Base-by-base conservation (phyloP, 2,888 invertebrate species). In the Pilophorus perplexus region DNA sequence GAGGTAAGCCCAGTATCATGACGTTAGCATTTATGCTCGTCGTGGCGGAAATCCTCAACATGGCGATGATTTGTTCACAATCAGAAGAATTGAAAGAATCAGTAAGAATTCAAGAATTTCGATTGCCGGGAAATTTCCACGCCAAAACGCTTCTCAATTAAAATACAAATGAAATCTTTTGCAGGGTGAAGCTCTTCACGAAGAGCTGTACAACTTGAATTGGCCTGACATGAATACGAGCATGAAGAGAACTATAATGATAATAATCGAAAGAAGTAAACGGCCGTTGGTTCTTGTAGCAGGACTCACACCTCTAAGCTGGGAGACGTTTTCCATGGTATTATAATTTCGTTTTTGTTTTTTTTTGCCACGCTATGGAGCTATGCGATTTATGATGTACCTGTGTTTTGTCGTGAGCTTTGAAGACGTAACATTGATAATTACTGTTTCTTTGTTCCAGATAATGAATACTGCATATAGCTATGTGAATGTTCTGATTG, bases 141-240 rank as follows among this genome's bases (percentile, higher is more conserved):
- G n/a, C n/a, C n/a, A n/a, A n/a, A n/a, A n/a, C n/a, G n/a, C n/a
- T n/a, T n/a, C n/a, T n/a, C n/a, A n/a, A n/a, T n/a, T n/a, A n/a
- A n/a, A n/a, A n/a, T 42, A 8, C 16, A 5, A 42, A 42, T 42
- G 6, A 14, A 42, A 12, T 33, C 6, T 6, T 8, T 42, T 42
- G 5, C 16, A 50, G 50, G 50, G 50, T 10, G 16, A 27, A 3
- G 23, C 50, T n/a, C 6, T 50, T 27, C 50, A 50, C 25, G 50
- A 27, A 27, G 50, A 50, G 27, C 28, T 50, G 27, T 50, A 50
- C 14, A 50, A 27, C 14, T 14, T 50, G 25, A 27, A 50, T 27
- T 50, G 50, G 50, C n/a, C 14, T 2, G 50, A 50, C 25, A 8
- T 12, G 12, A 33, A 33, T 12, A 33, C 33, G 6, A 6, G 6